Evolutionary conservation across 2,888 invertebrate species (phyloP).

Genomic region (Euzophera pinguis): DNA sequence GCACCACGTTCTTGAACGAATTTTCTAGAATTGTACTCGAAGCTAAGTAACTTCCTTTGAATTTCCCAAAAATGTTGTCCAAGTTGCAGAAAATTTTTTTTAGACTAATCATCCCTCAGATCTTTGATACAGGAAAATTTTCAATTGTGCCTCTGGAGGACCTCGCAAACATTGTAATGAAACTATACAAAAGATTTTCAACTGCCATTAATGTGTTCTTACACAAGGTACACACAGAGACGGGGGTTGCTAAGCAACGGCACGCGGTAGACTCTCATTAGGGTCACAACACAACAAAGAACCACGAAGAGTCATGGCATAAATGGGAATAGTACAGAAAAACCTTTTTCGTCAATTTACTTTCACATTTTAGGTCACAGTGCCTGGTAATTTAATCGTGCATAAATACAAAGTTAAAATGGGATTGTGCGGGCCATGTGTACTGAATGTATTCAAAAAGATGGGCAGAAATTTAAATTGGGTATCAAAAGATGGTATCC

Average conservation of each 20-base stretch:
- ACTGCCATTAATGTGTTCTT: conserved; percentile 18
- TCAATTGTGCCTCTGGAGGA: too few relatives aligned
- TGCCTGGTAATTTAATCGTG: too few relatives aligned
- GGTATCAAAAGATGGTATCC: too few relatives aligned
- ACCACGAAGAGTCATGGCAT: conserved; percentile 19
- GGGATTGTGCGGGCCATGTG: too few relatives aligned
- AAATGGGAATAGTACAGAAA: neutral
- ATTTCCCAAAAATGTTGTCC: neutral
- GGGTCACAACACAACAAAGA: conserved; percentile 36
- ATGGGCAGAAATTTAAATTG: too few relatives aligned
- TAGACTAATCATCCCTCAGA: too few relatives aligned
- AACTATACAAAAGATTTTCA: neutral
- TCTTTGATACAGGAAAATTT: too few relatives aligned
- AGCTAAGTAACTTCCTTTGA: conserved; percentile 3
- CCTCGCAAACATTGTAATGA: neutral
- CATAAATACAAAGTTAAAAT: too few relatives aligned
- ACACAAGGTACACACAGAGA: conserved; percentile 8
- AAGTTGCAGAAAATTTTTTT: neutral
- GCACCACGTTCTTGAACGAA: neutral
- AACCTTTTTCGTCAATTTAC: too few relatives aligned
- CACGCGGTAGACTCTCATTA: conserved; percentile 44
- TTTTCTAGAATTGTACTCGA: conserved; percentile 6
- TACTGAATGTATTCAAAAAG: too few relatives aligned
- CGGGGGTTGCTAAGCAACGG: conserved; percentile 37
- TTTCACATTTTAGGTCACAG: too few relatives aligned